Percentiles rank a stretch among this genome's conserved stretches.
Conservation (phyloP, 2,113 vertebrate species). For the Suricata suricatta region DNA sequence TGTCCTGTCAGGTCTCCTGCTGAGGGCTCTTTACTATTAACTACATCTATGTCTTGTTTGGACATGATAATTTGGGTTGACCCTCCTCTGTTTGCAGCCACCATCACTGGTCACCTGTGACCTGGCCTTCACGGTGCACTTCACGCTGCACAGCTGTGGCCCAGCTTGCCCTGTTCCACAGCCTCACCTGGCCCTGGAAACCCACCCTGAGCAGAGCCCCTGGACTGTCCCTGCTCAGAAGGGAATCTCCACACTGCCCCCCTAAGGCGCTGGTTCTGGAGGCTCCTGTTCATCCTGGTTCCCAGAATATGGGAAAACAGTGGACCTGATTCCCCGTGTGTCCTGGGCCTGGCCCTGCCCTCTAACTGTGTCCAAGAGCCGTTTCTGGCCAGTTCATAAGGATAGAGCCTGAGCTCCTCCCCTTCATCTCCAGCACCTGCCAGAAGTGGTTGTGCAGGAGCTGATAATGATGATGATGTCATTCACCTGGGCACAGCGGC, state of each 20-base stretch:
- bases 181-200: neutral
- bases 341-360: neutral
- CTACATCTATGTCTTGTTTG: neutral
- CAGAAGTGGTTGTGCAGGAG: neutral
- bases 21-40: neutral
- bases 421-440: neutral
- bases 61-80: neutral
- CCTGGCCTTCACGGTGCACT: neutral
- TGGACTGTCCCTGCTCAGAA: neutral
- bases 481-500: neutral
- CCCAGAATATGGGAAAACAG: neutral
- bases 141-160: accelerated
- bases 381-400: neutral
- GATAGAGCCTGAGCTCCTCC: neutral
- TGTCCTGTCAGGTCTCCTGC: neutral
- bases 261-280: neutral
- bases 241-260: neutral
- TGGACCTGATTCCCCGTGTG: neutral
- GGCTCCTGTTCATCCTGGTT: neutral
- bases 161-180: neutral
- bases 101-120: neutral
- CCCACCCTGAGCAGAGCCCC: neutral
- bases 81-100: accelerated
- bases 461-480: neutral
- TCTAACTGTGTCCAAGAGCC: neutral